Conservation (phyloP, 1,140 invertebrate genomes). For the Drosophila pseudoobscura region DNA sequence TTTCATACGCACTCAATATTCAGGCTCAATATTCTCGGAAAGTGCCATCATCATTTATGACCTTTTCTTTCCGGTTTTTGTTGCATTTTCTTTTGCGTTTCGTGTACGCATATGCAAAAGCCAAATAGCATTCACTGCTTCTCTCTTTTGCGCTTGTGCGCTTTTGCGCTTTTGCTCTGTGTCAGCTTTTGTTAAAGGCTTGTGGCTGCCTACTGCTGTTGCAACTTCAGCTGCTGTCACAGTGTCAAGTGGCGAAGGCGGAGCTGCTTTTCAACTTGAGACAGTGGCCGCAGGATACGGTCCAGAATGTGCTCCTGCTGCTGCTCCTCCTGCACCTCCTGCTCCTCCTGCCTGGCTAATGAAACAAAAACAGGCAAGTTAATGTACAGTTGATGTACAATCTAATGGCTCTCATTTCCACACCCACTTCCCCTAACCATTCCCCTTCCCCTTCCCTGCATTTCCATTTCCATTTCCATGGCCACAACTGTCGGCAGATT, state of each 20-base stretch:
- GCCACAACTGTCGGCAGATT: slow-evolving; percentile 57
- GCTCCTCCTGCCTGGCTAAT: slow-evolving; percentile 55
- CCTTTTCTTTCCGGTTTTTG: slow-evolving; percentile 12
- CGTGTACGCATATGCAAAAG: slow-evolving; percentile 54
- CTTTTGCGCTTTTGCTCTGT: slow-evolving; percentile 13
- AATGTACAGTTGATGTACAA: slow-evolving; percentile 79
- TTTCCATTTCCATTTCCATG: not conserved
- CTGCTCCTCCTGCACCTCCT: slow-evolving; percentile 11
- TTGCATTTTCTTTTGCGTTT: slow-evolving; percentile 15
- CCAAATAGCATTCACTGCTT: slow-evolving; percentile 52
- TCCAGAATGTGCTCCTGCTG: not conserved
- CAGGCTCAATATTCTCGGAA: slow-evolving; percentile 38
- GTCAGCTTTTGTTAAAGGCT: slow-evolving; percentile 41
- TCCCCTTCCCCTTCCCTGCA: not conserved
- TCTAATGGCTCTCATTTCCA: slow-evolving; percentile 59
- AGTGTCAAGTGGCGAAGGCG: slow-evolving; percentile 64
- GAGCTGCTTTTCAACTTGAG: slow-evolving; percentile 37
- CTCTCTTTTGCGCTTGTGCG: not conserved
- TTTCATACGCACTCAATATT: slow-evolving; percentile 44
- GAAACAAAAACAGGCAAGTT: slow-evolving; percentile 80
- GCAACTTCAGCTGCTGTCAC: slow-evolving; percentile 37
- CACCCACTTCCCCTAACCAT: not conserved
- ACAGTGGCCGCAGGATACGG: slow-evolving; percentile 34
- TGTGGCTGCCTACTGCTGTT: slow-evolving; percentile 40
- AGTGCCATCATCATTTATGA: slow-evolving; percentile 43